Evolutionary conservation across 2,888 invertebrate species (phyloP), one percentile per base, ranked within the genome.

Genomic region (Antitype chi): DNA sequence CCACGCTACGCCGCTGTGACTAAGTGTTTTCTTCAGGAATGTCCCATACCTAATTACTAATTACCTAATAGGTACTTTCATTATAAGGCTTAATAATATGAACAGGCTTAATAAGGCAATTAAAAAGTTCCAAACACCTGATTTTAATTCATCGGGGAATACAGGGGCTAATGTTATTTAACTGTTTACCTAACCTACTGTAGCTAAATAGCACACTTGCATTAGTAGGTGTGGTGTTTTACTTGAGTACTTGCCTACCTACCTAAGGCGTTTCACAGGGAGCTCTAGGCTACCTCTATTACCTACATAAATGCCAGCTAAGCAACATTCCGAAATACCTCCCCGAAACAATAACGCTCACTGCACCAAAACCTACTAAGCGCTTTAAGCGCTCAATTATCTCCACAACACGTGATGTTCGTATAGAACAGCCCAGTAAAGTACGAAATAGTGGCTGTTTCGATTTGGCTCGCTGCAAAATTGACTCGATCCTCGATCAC

Each of bases 401-500:
- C 77, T 79, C 70, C 57, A 76, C 49, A 82, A 82, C 88, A 86
- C 69, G 82, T 63, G 82, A 79, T 73, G 79, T 74, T 69, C 53
- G 67, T 59, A 78, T 78, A 76, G 64, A 72, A 74, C 70, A 75
- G 70, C 53, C n/a, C 32, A 57, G 59, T 60, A 59, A 60, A 68
- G 68, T 60, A 72, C 82, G 82, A 87, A 84, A 88, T 85, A 88
- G 82, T 68, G 76, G 85, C 82, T 82, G 81, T 89, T 87, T 81
- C 86, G 85, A 89, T 89, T 89, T 88, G 89, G 89, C 89, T 86
- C 87, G 85, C 75, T 87, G 81, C 84, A 72, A 87, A 89, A 89
- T 89, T 87, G 88, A 88, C 89, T 89, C 78, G 83, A 87, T 87
- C 79, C 85, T 87, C 77, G 82, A 89, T 88, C 89, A 85, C 81